Evolutionary conservation across 2,888 invertebrate genomes (phyloP), one percentile per base, ranked within the genome.

Genomic region (Caenorhabditis sp.): DNA sequence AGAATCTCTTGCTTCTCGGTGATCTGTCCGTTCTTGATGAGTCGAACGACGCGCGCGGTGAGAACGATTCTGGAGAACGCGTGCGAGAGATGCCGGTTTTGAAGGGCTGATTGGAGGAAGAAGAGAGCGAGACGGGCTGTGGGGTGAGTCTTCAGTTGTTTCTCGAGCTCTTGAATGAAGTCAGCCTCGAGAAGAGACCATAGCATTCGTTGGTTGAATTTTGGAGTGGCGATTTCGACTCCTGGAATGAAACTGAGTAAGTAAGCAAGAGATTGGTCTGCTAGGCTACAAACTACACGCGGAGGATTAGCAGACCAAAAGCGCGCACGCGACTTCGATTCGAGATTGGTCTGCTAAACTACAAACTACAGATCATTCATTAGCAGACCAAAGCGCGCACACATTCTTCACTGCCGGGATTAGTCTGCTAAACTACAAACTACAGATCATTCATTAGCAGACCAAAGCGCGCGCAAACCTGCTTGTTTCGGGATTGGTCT

Each of bases 1-100:
- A 83, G 47, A 75, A 80, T 59, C 59, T 83, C 70, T 41, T 83
- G 83, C 58, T 83, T 83, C 26, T 83, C 80, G 8, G 74, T 80
- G 47, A 83, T 80, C 19, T 66, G 10, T 19, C 72, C 83, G 10
- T 66, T 38, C 26, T 64, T 47, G 19, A 80, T 54, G 16, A 83
- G 66, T 5, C 75, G 35, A 14, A 75, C 51, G 26, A 83, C 66
- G 26, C 80, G 68, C 14, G 75, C 69, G n/a, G 59, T 56, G 1
- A 75, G 35, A 19, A 83, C 47, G 19, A 64, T 19, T 10, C 19
- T 22, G 1, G 80, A 31, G 22, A 80, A 61, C 2, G 7, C 7
- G 0, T 70, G 59, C 16, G 44, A n/a, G 0, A 80, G 66, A 70
- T 75, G 56, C 28, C 44, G 58, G 3, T 68, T 70, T 22, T 61